Evolutionary conservation across 53 echinoderm and acorn worm genomes (phyloP), one percentile per base, ranked within the genome.

Genomic region (Zoroaster sp.): DNA sequence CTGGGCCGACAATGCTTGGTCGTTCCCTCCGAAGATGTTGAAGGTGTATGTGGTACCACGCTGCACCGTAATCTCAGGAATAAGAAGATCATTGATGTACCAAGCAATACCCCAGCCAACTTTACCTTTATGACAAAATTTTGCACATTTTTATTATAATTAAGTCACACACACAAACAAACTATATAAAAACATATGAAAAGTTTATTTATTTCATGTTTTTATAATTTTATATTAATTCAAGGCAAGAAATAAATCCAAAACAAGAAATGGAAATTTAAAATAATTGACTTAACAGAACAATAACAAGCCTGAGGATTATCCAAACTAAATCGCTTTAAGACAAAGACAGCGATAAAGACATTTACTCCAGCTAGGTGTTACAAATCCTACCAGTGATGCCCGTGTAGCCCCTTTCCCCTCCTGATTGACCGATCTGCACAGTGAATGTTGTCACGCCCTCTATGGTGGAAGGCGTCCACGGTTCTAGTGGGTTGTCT

Each of bases 401-500:
- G 4, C 92, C 92, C 36, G 93, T 83, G 46, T 97, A 97, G 3
- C 97, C 97, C 39, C 75, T 92, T 14, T 73, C 73, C 13, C 94
- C 97, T 32, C 97, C 97, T n/a, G 95, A 89, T 13, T 88, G 91
- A 2, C 97, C 97, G 69, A 97, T 97, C 44, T 92, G 74, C 52
- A 87, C 88, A 17, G 45, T 71, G 42, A 96, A 88, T 0, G 74
- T 69, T 1, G 85, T 78, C 39, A 74, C 34, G 20, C 72, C 71
- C 12, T 83, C 81, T 43, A 88, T 67, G 77, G 41, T 41, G 0
- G 66, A 68, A 6, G 67, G 66, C 15, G 81, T 11, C 81, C 81
- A 81, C 18, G 81, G 18, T 7, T 7, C 8, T 5, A 77, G 69
- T 11, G 83, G 87, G 21, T 74, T 93, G 31, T 88, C 89, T 2